Conservation (phyloP, 1,140 invertebrate genomes). For the Tribolium madens region DNA sequence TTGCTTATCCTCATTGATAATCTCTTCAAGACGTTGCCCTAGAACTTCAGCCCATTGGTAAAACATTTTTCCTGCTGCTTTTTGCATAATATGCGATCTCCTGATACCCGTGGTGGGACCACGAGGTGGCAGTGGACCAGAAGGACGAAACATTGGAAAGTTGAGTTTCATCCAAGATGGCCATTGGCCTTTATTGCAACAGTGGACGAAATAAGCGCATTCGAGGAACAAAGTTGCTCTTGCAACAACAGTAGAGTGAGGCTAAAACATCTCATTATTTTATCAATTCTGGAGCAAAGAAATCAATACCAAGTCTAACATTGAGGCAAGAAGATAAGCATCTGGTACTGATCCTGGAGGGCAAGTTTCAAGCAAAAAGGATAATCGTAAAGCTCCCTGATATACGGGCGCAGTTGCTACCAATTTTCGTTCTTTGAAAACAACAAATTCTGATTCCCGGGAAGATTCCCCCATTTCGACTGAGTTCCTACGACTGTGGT, state of each 20-base stretch:
- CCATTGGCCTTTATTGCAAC: slow-evolving; percentile 98
- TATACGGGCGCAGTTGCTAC: slow-evolving; percentile 80
- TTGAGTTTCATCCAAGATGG: slow-evolving; percentile 95
- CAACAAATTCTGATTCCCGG: slow-evolving; percentile 86
- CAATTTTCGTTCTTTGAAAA: slow-evolving; percentile 86
- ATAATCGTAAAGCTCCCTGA: slow-evolving; percentile 86
- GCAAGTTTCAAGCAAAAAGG: slow-evolving; percentile 93
- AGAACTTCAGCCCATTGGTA: slow-evolving; percentile 96
- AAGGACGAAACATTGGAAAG: slow-evolving; percentile 82
- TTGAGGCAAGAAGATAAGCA: slow-evolving; percentile 93
- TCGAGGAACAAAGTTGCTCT: slow-evolving; percentile 93
- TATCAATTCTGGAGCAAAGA: background rate
- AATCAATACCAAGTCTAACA: slow-evolving; percentile 87
- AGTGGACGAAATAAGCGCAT: slow-evolving; percentile 96
- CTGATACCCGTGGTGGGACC: slow-evolving; percentile 71
- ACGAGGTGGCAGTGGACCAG: slow-evolving; percentile 71
- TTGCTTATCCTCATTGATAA: slow-evolving; percentile 80
- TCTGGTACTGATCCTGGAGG: slow-evolving; percentile 96
- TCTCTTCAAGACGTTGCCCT: slow-evolving; percentile 88
- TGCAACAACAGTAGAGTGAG: slow-evolving; percentile 91
- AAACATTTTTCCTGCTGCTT: slow-evolving; percentile 95
- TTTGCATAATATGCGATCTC: slow-evolving; percentile 85
- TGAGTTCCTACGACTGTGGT: slow-evolving; percentile 86
- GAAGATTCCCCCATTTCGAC: slow-evolving; percentile 82
- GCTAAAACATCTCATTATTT: slow-evolving; percentile 72